A percentile compares a stretch with the other conserved stretches of the same genome.
Conservation (phyloP, 2,888 invertebrate genomes). For the Neria commutata region DNA sequence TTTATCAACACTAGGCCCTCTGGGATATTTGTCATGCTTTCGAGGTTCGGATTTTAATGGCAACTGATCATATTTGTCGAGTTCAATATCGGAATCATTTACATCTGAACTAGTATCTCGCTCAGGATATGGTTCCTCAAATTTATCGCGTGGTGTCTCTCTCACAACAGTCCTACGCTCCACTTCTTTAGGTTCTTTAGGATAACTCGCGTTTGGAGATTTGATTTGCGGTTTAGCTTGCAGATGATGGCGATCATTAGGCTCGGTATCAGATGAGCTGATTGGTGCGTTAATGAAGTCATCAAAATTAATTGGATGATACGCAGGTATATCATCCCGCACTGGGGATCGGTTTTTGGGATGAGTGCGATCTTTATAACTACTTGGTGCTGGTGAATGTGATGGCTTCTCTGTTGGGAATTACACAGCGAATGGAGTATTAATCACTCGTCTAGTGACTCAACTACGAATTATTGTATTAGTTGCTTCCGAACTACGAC, state of each 20-base stretch:
- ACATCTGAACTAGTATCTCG: no score
- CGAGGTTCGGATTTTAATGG: not conserved
- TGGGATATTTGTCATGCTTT: no score
- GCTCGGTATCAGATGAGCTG: conserved; percentile 21
- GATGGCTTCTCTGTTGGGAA: conserved; percentile 42
- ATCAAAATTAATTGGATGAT: conserved; percentile 27
- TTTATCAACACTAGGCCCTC: no score
- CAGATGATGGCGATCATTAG: conserved; percentile 29
- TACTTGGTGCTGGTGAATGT: conserved; percentile 40
- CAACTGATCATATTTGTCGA: not conserved
- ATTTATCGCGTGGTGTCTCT: conserved; percentile 45
- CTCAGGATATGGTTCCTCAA: no score
- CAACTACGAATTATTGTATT: conserved; percentile 28
- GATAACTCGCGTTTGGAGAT: conserved; percentile 26
- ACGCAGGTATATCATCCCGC: conserved; percentile 21
- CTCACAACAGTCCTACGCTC: conserved; percentile 44
- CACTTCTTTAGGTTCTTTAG: conserved; percentile 35
- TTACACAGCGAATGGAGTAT: conserved; percentile 35
- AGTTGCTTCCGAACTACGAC: conserved; percentile 37
- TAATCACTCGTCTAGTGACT: conserved; percentile 18
- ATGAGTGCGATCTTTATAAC: conserved; percentile 37
- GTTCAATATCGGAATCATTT: not conserved
- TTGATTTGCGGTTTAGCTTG: conserved; percentile 32
- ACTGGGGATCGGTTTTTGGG: conserved; percentile 31
- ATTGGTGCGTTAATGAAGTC: conserved; percentile 25